These are phyloP conservation scores for Hirudinaria manillensis DNA, from an alignment of 2,888 invertebrate genomes.

Conservation along the genomic window DNA sequence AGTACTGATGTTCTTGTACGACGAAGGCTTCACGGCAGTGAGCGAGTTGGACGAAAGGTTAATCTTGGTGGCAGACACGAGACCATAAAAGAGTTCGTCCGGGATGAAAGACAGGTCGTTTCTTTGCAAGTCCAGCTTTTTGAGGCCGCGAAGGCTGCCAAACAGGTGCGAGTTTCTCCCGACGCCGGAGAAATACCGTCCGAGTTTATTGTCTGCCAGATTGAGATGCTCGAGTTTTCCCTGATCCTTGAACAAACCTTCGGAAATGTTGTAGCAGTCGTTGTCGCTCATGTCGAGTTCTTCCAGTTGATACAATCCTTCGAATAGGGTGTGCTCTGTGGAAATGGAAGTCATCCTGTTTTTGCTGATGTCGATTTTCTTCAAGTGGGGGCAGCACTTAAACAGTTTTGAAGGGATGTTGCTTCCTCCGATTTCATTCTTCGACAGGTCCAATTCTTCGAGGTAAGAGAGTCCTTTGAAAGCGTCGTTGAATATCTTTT, in stretches of 20 bases:
- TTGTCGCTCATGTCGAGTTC: not conserved
- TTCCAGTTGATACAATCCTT: not conserved
- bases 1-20: not conserved
- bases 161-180: not conserved
- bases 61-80: not conserved
- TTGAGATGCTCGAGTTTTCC: not conserved
- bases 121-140: not conserved
- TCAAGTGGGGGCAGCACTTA: not conserved
- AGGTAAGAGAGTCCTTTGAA: not conserved
- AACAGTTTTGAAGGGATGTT: constrained; percentile 5
- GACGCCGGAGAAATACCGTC: not conserved
- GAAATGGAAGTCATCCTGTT: constrained; percentile 9
- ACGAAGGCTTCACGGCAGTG: not conserved
- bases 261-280: not conserved
- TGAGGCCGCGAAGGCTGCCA: not conserved
- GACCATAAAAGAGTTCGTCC: not conserved
- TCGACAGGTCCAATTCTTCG: not conserved
- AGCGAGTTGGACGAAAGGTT: not conserved
- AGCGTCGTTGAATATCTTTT: constrained; percentile 6
- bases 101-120: not conserved
- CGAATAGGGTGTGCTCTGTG: constrained; percentile 10
- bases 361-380: constrained; percentile 3
- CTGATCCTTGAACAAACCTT: constrained; percentile 10
- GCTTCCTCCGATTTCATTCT: constrained; percentile 3
- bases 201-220: constrained; percentile 14